These are phyloP conservation scores for Pungitius pungitius DNA, from an alignment of 2,113 vertebrate species.

Conservation along the genomic window DNA sequence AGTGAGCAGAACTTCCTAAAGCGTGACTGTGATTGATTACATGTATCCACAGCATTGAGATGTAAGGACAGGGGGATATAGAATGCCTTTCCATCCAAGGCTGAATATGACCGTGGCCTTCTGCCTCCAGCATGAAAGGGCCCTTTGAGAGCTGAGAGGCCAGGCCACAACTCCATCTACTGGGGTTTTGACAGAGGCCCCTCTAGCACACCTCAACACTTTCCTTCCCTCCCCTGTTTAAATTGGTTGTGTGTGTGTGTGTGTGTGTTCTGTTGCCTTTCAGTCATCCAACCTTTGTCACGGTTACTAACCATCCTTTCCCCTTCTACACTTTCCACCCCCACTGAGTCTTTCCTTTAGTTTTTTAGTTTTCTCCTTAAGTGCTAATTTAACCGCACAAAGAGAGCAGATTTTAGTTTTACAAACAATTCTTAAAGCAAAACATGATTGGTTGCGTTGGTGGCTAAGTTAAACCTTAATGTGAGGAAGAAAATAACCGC, in stretches of 20 bases:
- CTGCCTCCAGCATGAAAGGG: slow-evolving; percentile 73
- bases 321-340: slow-evolving; percentile 11
- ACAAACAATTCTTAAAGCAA: slow-evolving; percentile 22
- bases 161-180: slow-evolving; percentile 66
- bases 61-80: slow-evolving; percentile 28
- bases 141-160: slow-evolving; percentile 75
- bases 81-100: slow-evolving; percentile 56
- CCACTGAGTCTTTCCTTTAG: slow-evolving; percentile 11
- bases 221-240: slow-evolving; percentile 54
- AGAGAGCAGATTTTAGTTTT: slow-evolving; percentile 24
- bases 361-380: slow-evolving; percentile 1
- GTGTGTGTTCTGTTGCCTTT: slow-evolving; percentile 2
- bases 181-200: slow-evolving; percentile 63
- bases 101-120: slow-evolving; percentile 44
- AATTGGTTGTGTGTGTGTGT: slow-evolving; percentile 18
- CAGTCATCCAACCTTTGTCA: slow-evolving; percentile 35
- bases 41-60: slow-evolving; percentile 39
- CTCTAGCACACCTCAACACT: slow-evolving; percentile 72
- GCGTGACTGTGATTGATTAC: slow-evolving; percentile 38
- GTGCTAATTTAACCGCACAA: not conserved
- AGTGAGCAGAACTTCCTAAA: not conserved
- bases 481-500: slow-evolving; percentile 31
- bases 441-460: not conserved
- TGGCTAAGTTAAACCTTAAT: slow-evolving; percentile 25
- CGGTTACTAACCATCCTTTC: slow-evolving; percentile 36